Percentiles rank a stretch among this genome's conserved stretches.
These are phyloP conservation scores for Falco biarmicus DNA, from an alignment of 2,797 vertebrate species.

Conservation along the genomic window DNA sequence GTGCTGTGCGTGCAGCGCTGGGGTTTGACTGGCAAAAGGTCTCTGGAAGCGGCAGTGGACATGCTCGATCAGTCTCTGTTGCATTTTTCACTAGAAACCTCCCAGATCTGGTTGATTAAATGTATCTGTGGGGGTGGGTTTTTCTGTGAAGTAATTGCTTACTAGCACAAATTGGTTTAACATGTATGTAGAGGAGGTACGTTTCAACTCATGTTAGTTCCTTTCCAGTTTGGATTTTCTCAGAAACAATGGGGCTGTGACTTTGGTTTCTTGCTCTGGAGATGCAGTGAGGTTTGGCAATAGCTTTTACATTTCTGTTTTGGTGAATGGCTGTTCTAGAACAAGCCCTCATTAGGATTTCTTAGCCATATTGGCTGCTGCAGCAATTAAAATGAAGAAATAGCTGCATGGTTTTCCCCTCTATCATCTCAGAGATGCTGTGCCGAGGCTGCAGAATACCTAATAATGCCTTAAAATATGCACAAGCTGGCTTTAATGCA, in stretches of 20 bases:
- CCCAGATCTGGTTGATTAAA: not conserved
- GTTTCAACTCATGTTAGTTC: not conserved
- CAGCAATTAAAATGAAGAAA: not conserved
- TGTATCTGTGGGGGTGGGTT: not conserved
- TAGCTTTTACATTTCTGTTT: not conserved
- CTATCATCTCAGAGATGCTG: not conserved
- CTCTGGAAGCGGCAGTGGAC: not conserved
- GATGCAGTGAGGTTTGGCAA: not conserved
- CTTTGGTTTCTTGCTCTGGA: not conserved
- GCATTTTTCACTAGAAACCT: not conserved
- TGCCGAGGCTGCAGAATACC: not conserved
- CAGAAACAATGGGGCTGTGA: not conserved
- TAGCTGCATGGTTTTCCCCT: not conserved
- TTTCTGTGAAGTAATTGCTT: not conserved
- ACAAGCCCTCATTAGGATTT: not conserved
- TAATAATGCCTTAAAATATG: not conserved
- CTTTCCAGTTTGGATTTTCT: not conserved
- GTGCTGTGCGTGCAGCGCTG: accelerated
- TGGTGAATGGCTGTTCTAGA: not conserved
- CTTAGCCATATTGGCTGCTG: not conserved
- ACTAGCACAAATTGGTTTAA: not conserved
- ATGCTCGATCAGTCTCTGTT: not conserved
- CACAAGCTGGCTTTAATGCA: not conserved
- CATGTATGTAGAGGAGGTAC: not conserved
- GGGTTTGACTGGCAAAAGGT: not conserved